Conservation (phyloP, 2,797 vertebrate species). For the Coluber constrictor region DNA sequence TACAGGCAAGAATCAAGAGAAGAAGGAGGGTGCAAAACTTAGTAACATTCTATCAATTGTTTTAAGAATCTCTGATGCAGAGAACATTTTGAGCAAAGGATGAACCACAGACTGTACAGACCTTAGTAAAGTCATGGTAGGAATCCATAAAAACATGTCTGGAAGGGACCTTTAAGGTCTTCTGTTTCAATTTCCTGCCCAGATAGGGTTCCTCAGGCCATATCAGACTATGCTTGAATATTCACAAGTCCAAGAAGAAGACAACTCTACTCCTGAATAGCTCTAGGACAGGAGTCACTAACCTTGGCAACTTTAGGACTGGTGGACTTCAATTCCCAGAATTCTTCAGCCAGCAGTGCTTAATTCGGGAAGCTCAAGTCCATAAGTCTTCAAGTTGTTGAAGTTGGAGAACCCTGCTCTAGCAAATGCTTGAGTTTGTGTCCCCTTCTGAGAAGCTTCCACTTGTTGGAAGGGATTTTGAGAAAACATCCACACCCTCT, state of each 20-base stretch:
- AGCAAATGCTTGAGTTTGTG: not conserved
- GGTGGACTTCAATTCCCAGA: too few species aligned
- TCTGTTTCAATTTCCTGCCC: not conserved
- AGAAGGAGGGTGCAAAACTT: not conserved
- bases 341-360: too few species aligned
- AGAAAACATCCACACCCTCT: too few species aligned
- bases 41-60: not conserved
- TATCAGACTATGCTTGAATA: not conserved
- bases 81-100: not conserved
- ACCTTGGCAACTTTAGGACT: too few species aligned
- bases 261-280: not conserved
- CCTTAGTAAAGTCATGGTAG: not conserved
- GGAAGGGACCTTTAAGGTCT: not conserved
- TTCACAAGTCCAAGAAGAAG: not conserved
- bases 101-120: too few species aligned
- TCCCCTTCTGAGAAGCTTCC: not conserved
- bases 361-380: too few species aligned
- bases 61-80: not conserved
- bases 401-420: too few species aligned
- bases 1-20: not conserved
- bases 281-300: not conserved
- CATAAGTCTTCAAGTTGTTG: too few species aligned
- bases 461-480: not conserved
- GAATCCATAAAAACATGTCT: not conserved
- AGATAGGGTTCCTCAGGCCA: not conserved